phyloP scores from a whole-genome alignment of 2,888 invertebrate genomes.

The Alloplasta piceator region DNA sequence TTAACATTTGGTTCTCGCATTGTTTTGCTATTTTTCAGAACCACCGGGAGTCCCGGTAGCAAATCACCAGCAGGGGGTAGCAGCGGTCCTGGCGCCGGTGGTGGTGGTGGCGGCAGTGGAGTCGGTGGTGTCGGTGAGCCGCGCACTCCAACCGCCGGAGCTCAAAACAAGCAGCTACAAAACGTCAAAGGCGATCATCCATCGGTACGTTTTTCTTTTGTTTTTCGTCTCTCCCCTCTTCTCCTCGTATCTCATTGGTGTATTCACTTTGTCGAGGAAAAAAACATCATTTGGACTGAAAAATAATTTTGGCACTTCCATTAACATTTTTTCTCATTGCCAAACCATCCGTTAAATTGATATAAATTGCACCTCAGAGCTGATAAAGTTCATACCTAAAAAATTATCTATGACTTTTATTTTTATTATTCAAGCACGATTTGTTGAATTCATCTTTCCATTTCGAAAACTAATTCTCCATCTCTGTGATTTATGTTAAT shows the following conservation, averaged over 20 bases:
- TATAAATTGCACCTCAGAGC: not conserved
- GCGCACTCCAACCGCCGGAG: constrained; percentile 85
- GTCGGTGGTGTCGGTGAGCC: constrained; percentile 81
- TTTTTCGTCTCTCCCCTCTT: constrained; percentile 63
- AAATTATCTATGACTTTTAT: constrained; percentile 4
- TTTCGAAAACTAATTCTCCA: not conserved
- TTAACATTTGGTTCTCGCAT: constrained; percentile 59
- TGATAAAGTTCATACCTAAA: not conserved
- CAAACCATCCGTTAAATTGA: constrained; percentile 1
- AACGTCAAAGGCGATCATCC: constrained; percentile 92
- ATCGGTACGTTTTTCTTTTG: constrained; percentile 86
- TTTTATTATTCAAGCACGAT: not conserved
- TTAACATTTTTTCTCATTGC: too few relatives aligned
- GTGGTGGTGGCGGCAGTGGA: constrained; percentile 74
- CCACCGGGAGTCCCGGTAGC: constrained; percentile 89
- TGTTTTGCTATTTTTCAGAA: constrained; percentile 84
- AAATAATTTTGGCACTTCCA: too few relatives aligned
- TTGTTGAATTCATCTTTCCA: not conserved
- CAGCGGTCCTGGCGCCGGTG: constrained; percentile 78
- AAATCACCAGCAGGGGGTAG: constrained; percentile 91
- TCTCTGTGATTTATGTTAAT: too few relatives aligned
- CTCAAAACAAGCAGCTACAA: constrained; percentile 90
- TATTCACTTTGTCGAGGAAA: too few relatives aligned
- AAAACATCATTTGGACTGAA: too few relatives aligned
- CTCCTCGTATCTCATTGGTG: constrained; percentile 31